Percentiles rank a stretch among this genome's conserved stretches.
phyloP scores from a whole-genome alignment of 1,140 invertebrate species.

The Ridgeia piscesae region DNA sequence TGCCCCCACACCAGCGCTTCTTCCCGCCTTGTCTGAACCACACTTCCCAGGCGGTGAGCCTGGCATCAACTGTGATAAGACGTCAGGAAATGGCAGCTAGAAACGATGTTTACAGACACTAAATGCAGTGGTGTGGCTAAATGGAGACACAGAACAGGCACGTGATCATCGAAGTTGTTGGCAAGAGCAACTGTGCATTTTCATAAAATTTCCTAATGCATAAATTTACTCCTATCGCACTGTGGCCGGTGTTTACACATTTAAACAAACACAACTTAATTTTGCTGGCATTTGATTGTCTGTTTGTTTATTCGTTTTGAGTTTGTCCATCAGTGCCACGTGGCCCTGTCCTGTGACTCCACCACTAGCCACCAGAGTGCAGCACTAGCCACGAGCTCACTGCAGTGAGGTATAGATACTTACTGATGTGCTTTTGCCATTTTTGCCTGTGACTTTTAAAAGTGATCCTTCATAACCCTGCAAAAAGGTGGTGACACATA shows the following conservation, averaged over 20 bases:
- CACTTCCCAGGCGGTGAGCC: background rate
- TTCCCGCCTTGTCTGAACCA: too few species aligned
- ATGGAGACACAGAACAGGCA: background rate
- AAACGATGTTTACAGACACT: background rate
- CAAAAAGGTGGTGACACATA: slow-evolving; percentile 23
- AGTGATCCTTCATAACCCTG: slow-evolving; percentile 87
- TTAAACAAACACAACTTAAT: background rate
- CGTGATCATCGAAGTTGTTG: background rate
- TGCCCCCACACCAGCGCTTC: background rate
- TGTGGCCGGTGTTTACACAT: background rate
- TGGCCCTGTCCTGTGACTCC: background rate
- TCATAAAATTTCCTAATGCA: background rate
- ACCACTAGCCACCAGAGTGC: background rate
- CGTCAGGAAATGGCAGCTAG: background rate
- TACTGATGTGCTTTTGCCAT: slow-evolving; percentile 99
- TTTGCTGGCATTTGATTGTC: background rate
- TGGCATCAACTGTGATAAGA: background rate
- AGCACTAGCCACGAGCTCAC: background rate
- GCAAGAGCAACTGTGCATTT: background rate
- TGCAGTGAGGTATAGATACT: slow-evolving; percentile 59
- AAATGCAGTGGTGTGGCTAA: background rate
- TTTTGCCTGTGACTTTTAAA: slow-evolving; percentile 99
- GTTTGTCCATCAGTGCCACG: background rate
- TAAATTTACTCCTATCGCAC: background rate
- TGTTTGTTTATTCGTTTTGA: background rate